These are phyloP conservation scores for Gnathochromis pfefferi DNA, from an alignment of 2,113 vertebrate genomes.

Conservation along the genomic window DNA sequence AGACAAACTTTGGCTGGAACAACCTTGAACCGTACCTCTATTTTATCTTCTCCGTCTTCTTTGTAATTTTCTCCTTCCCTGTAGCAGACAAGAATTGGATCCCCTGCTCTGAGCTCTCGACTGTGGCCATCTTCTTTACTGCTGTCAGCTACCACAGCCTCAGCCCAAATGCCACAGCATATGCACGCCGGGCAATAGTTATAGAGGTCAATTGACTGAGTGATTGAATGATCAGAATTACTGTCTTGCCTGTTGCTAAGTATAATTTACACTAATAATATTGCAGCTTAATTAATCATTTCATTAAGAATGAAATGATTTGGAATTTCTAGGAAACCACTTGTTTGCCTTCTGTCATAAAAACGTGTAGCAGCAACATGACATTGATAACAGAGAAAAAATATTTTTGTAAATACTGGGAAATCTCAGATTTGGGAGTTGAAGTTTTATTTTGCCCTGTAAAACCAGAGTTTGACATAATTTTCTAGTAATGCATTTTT, in stretches of 20 bases:
- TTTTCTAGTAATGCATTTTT: not conserved
- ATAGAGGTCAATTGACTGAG: constrained; percentile 72
- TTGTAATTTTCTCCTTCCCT: constrained; percentile 93
- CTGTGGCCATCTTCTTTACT: constrained; percentile 86
- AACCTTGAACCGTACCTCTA: constrained; percentile 90
- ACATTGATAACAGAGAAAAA: not conserved
- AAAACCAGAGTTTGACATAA: not conserved
- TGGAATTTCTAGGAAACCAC: not conserved
- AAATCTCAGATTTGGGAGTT: not conserved
- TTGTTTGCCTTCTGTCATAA: not conserved
- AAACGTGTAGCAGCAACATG: not conserved
- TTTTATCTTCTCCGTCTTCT: constrained; percentile 88
- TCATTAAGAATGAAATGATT: not conserved
- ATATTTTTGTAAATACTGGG: not conserved
- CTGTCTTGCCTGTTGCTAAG: not conserved
- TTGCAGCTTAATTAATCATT: not conserved
- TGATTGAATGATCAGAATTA: not conserved
- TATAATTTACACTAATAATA: not conserved
- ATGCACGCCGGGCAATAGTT: constrained; percentile 79
- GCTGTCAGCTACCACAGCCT: constrained; percentile 88
- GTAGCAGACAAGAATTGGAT: constrained; percentile 88
- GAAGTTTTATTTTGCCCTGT: not conserved
- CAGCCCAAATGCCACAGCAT: constrained; percentile 77
- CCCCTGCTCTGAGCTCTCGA: constrained; percentile 90
- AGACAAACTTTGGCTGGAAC: constrained; percentile 94